A percentile compares a stretch with the other conserved stretches of the same genome.
Evolutionary conservation across 2,113 vertebrate species (phyloP).

Genomic region (Boleophthalmus pectinirostris): DNA sequence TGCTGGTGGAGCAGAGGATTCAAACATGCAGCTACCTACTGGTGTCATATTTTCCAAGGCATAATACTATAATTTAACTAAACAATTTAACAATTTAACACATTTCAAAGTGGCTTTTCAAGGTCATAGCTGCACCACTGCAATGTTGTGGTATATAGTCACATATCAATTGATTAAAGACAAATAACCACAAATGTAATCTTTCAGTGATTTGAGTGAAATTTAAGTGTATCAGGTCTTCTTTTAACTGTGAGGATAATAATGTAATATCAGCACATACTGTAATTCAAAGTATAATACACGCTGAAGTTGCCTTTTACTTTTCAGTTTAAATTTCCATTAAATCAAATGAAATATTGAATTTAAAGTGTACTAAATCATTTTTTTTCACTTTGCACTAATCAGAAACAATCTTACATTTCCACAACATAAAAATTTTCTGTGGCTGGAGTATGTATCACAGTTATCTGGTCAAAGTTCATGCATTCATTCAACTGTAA

Average conservation of each 20-base stretch:
- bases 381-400: neutral
- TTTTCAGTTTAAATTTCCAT: neutral
- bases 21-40: constrained; percentile 37
- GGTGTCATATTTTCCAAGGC: neutral
- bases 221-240: neutral
- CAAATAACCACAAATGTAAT: neutral
- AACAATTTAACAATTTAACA: too few species aligned
- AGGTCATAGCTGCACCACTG: neutral
- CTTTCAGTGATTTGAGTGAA: neutral
- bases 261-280: neutral
- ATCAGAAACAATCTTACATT: neutral
- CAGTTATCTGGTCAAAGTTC: constrained; percentile 65
- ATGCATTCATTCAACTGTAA: constrained; percentile 46
- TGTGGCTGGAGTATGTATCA: constrained; percentile 38
- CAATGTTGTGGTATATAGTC: constrained; percentile 6
- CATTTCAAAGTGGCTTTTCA: neutral
- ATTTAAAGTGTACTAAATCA: neutral
- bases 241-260: neutral
- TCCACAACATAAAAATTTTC: neutral
- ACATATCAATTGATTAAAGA: neutral
- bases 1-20: constrained; percentile 9
- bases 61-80: neutral
- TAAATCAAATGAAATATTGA: neutral
- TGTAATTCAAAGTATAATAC: neutral
- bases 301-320: neutral